Evolutionary conservation across 2,113 vertebrate species (phyloP).

Genomic region (Eulemur rufifrons): DNA sequence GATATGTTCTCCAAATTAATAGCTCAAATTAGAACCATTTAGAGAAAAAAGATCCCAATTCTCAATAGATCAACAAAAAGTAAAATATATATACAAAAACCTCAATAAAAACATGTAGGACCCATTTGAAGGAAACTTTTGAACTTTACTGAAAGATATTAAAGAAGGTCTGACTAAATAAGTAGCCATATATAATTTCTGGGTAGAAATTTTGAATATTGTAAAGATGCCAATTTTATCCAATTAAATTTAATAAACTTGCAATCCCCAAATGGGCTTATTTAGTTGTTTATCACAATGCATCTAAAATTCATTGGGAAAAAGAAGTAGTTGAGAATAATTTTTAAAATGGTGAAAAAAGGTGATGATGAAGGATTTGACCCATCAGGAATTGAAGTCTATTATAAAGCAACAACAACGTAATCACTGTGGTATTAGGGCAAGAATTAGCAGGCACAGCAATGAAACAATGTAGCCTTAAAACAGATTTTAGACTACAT

Average conservation of each 20-base stretch:
- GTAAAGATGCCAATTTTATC: background rate
- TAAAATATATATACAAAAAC: background rate
- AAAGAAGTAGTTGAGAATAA: conserved; percentile 2
- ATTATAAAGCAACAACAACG: background rate
- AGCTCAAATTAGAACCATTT: background rate
- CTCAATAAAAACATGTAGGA: background rate
- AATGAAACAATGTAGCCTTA: background rate
- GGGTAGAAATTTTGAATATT: background rate
- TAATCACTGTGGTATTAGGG: background rate
- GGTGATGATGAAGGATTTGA: background rate
- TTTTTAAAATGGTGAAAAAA: background rate
- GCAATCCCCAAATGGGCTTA: background rate
- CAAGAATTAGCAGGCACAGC: background rate
- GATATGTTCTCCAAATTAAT: background rate
- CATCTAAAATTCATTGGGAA: conserved; percentile 1
- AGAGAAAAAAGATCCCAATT: conserved; percentile 1
- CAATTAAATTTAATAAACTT: background rate
- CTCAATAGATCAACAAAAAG: background rate
- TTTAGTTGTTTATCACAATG: background rate
- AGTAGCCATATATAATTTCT: background rate
- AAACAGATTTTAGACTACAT: background rate
- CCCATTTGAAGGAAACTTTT: background rate
- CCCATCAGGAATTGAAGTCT: background rate
- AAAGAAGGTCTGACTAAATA: background rate
- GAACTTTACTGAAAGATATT: background rate